Base-by-base conservation (phyloP, 2,888 invertebrate species). In the Myopa testacea region DNA sequence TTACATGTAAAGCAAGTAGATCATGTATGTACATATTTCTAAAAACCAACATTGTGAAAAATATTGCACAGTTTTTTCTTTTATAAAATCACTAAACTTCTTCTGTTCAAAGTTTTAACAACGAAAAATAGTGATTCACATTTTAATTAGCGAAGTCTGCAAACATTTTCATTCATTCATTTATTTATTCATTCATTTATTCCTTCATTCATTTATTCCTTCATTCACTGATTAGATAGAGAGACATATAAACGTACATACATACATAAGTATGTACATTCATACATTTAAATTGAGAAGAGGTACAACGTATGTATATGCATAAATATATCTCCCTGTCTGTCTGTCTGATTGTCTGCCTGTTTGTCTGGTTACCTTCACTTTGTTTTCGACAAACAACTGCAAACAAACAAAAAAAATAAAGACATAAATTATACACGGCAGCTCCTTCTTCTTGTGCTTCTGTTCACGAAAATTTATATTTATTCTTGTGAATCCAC, bases 401-500 rank as follows among this genome's bases (percentile, higher is more conserved):
- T 8, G 45, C 19, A 50, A 69, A 69, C 10, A 67, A 67, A 40
- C 19, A 38, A 45, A 40, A 45, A 14, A 4, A 68, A n/a, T 2
- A 40, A 5, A 5, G n/a, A 52, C 69, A 50, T 69, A 69, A 55
- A 55, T 70, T 70, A 55, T 70, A 55, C 34, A 34, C 19, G 34
- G 70, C 70, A 70, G 52, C 70, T 70, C 55, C 60, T 34, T 19
- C 60, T 58, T 12, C 60, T 72, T 60, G 4, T 45, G 40, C 60
- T 38, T 19, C 60, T 58, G 37, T 72, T 72, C 40, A 19, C 38
- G 40, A 58, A 72, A 58, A 58, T 50, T 50, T 50, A 50, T 55
- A 72, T 60, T 72, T 62, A 72, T 72, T 72, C 12, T 19, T n/a
- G 40, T 58, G 72, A 72, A 72, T 72, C 38, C 55, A 58, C 60